Conservation (phyloP, 2,113 vertebrate genomes). For the Passer montanus region DNA sequence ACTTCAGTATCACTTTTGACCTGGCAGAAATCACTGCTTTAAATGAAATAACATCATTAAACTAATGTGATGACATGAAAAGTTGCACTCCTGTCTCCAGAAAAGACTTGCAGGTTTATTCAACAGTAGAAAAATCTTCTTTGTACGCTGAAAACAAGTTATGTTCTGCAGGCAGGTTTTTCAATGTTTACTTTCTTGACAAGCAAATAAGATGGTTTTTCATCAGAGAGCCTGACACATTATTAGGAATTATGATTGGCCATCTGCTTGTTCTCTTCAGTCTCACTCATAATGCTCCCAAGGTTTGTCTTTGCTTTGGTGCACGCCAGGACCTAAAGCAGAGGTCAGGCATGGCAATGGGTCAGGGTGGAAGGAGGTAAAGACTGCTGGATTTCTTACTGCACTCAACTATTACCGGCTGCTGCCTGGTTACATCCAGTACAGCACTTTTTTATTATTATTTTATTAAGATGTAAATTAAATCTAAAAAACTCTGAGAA, state of each 20-base stretch:
- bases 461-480: conserved; percentile 73
- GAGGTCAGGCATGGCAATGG: background rate
- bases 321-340: background rate
- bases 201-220: background rate
- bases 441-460: conserved; percentile 1
- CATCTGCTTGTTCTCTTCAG: background rate
- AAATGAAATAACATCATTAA: background rate
- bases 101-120: background rate
- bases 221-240: background rate
- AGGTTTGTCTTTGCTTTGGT: background rate
- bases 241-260: background rate
- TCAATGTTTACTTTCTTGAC: background rate
- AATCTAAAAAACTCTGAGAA: conserved; percentile 52
- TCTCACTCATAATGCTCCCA: background rate
- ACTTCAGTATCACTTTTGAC: background rate
- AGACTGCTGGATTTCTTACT: background rate
- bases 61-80: background rate
- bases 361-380: background rate
- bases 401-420: background rate
- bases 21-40: background rate
- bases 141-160: background rate
- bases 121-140: background rate
- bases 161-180: background rate
- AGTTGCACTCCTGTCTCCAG: background rate
- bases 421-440: background rate